Evolutionary conservation across 2,113 vertebrate species (phyloP), one percentile per base, ranked within the genome.

Genomic region (Pterocles burchelli): DNA sequence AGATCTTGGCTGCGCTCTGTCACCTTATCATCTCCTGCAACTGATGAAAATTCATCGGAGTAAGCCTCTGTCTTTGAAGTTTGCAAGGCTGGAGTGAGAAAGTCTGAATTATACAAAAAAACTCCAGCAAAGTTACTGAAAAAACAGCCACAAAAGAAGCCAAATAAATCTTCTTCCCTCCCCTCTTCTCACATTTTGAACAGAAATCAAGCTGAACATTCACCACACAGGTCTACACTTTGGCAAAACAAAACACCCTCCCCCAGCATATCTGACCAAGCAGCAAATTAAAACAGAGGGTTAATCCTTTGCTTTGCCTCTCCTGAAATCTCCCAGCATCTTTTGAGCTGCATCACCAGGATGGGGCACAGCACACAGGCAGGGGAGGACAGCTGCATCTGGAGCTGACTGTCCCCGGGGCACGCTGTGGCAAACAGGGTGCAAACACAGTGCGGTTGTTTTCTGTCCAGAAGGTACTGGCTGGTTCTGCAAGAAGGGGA

Each of bases 31-130:
- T 71, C 65, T 93, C 80, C 76, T 61, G 33, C 90, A 77, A 48
- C 29, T 0, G 2, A 87, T 68, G 52, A 81, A 94, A 95, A 86
- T 75, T 77, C 68, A 78, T 38, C 24, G 4, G 12, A 55, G 8
- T 86, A 81, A 95, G 80, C 26, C 38, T 41, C 58, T 58, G 38
- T 62, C 82, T 95, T 90, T 95, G 88, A 96, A 93, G 72, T 59
- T 52, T 80, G 38, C 4, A 26, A 70, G 31, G 41, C 67, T 91
- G 41, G 38, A 91, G 36, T 29, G 63, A 83, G 22, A 85, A 96
- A 88, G 36, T 9, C n/a, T 7, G 74, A 89, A 76, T 68, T 49
- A 89, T 36, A 88, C 28, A n/a, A 86, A 93, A 91, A 91, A 94
- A 87, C 67, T 71, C 66, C 67, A 72, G 34, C 48, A 26, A 84